A percentile compares a stretch with the other conserved stretches of the same genome.
These are phyloP conservation scores for Sialis lutaria DNA, from an alignment of 2,888 invertebrate species.

Conservation along the genomic window DNA sequence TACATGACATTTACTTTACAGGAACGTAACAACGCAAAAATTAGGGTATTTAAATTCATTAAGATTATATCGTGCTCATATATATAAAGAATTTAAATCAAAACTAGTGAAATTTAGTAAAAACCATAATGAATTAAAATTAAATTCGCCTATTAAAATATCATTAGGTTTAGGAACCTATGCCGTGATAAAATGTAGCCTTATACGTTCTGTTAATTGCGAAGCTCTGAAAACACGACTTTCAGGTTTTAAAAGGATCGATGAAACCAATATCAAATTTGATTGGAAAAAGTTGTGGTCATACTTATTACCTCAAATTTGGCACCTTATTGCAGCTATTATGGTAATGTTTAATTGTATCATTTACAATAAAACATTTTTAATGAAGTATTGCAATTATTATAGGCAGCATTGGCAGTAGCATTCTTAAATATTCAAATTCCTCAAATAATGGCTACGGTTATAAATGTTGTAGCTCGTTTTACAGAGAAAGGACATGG, in stretches of 20 bases:
- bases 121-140: no score
- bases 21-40: no score
- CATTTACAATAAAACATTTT: neutral
- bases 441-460: constrained; percentile 63
- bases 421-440: constrained; percentile 81
- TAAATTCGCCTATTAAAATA: no score
- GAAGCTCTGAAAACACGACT: constrained; percentile 18
- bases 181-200: neutral
- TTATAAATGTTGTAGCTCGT: constrained; percentile 61
- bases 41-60: no score
- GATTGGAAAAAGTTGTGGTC: constrained; percentile 60
- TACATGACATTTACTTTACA: no score
- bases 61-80: no score
- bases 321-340: constrained; percentile 60
- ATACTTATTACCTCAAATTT: constrained; percentile 59
- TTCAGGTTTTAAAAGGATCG: constrained; percentile 16
- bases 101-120: no score
- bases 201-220: constrained; percentile 12
- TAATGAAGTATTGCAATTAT: constrained; percentile 14
- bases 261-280: constrained; percentile 38
- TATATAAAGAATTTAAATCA: no score
- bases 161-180: constrained; percentile 1
- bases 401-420: constrained; percentile 72
- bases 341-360: constrained; percentile 37
- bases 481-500: constrained; percentile 30